Conservation (phyloP, 2,797 vertebrate genomes). For the Malurus leucopterus region DNA sequence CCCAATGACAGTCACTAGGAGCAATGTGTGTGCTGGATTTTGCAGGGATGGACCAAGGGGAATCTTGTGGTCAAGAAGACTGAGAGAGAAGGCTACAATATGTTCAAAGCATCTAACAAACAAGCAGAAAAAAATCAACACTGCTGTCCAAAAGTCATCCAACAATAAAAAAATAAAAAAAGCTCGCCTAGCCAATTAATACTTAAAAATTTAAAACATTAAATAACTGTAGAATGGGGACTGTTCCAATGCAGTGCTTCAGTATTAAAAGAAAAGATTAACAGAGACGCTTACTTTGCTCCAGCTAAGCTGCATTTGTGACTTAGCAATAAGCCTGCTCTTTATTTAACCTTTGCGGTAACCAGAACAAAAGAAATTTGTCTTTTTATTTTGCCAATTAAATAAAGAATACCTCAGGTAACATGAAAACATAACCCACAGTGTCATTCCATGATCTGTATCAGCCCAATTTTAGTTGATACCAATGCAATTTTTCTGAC, state of each 20-base stretch:
- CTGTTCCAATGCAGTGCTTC: background rate
- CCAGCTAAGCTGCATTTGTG: constrained; percentile 10
- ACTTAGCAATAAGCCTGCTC: background rate
- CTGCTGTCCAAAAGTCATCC: background rate
- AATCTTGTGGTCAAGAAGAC: background rate
- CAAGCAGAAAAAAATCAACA: background rate
- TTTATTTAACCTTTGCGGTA: constrained; percentile 13
- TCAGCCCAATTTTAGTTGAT: background rate
- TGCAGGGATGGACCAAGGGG: background rate
- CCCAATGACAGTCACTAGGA: background rate
- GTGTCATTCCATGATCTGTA: background rate
- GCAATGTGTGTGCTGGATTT: fast-evolving
- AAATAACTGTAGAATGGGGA: background rate
- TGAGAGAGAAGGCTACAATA: background rate
- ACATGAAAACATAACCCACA: background rate
- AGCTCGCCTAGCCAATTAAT: background rate
- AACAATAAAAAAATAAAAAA: background rate
- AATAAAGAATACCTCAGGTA: constrained; percentile 16
- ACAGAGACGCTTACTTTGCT: background rate
- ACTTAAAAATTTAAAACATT: background rate
- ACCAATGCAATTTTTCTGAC: constrained; percentile 1
- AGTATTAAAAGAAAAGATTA: background rate
- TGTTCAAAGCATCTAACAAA: background rate
- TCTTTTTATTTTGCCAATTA: constrained; percentile 12
- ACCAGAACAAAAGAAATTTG: background rate